Evolutionary conservation across 2,888 invertebrate genomes (phyloP).

Genomic region (Lasius fuliginosus): DNA sequence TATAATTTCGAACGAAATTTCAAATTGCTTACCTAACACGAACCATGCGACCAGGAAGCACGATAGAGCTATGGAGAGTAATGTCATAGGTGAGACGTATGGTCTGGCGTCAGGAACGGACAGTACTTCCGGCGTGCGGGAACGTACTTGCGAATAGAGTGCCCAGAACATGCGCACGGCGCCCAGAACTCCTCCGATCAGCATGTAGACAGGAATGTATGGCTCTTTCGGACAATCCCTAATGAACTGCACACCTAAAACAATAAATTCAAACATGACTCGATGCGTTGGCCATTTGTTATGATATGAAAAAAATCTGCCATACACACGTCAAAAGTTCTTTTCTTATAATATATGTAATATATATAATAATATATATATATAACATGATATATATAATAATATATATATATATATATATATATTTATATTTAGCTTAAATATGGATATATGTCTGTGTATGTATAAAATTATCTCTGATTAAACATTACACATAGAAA

Average conservation of each 20-base stretch:
- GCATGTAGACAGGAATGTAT: constrained; percentile 93
- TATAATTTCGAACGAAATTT: constrained; percentile 58
- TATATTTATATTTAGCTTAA: not conserved
- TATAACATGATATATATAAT: not conserved
- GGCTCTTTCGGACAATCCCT: constrained; percentile 93
- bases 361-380: not conserved
- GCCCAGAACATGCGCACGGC: constrained; percentile 89
- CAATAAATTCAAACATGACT: constrained; percentile 16
- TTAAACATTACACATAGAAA: not conserved
- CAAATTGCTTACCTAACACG: constrained; percentile 88
- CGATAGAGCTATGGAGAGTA: constrained; percentile 90
- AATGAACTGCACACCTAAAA: constrained; percentile 92
- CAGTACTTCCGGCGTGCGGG: constrained; percentile 83
- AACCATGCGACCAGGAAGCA: constrained; percentile 92
- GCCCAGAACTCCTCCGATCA: constrained; percentile 93
- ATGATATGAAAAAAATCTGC: not conserved
- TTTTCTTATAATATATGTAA: not conserved
- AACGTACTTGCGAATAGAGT: constrained; percentile 82
- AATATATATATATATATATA: not conserved
- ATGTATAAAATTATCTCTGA: not conserved
- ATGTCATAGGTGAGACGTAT: constrained; percentile 88
- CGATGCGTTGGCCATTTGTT: not conserved
- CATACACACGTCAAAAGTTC: not conserved
- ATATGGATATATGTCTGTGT: not conserved
- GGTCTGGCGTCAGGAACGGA: constrained; percentile 77